A percentile compares a stretch with the other conserved stretches of the same genome.
Conservation (phyloP, 2,888 invertebrate genomes). For the Ophioninae sp. region DNA sequence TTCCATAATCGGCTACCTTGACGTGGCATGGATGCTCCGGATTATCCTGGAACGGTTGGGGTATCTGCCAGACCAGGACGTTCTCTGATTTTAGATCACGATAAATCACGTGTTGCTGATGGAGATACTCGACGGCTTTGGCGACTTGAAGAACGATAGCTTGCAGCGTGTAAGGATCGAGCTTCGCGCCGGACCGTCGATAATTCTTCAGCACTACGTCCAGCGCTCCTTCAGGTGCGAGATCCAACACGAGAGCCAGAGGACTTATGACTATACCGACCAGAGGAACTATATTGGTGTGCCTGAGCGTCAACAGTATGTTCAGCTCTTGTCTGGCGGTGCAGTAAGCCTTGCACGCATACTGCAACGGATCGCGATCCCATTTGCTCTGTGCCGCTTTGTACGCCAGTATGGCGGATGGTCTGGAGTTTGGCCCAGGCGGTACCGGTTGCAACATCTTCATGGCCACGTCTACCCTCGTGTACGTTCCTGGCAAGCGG, state of each 20-base stretch:
- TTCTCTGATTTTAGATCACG: slow-evolving; percentile 97
- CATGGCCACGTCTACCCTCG: slow-evolving; percentile 90
- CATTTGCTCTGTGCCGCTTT: slow-evolving; percentile 90
- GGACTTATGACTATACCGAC: slow-evolving; percentile 95
- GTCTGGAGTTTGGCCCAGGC: slow-evolving; percentile 88
- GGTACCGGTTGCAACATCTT: slow-evolving; percentile 98
- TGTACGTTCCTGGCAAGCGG: slow-evolving; percentile 82
- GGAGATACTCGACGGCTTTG: slow-evolving; percentile 97
- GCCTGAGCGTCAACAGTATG: slow-evolving; percentile 91
- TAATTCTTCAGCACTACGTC: slow-evolving; percentile 93
- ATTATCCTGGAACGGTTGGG: slow-evolving; percentile 88
- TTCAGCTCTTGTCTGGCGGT: slow-evolving; percentile 97
- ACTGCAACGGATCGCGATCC: slow-evolving; percentile 95
- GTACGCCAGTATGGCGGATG: slow-evolving; percentile 85
- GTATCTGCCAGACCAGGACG: slow-evolving; percentile 98
- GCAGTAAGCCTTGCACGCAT: slow-evolving; percentile 97
- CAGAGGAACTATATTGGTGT: slow-evolving; percentile 95
- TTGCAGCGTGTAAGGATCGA: slow-evolving; percentile 91
- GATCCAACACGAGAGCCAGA: slow-evolving; percentile 92
- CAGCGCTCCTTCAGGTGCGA: slow-evolving; percentile 96
- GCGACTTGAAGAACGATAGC: slow-evolving; percentile 94
- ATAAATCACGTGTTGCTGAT: slow-evolving; percentile 96
- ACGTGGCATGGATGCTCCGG: slow-evolving; percentile 90
- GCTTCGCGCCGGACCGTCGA: slow-evolving; percentile 90
- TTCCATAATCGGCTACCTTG: slow-evolving; percentile 98